Percentiles rank a stretch among this genome's conserved stretches.
phyloP scores from a whole-genome alignment of 2,113 vertebrate genomes.

The Ornithorhynchus anatinus region DNA sequence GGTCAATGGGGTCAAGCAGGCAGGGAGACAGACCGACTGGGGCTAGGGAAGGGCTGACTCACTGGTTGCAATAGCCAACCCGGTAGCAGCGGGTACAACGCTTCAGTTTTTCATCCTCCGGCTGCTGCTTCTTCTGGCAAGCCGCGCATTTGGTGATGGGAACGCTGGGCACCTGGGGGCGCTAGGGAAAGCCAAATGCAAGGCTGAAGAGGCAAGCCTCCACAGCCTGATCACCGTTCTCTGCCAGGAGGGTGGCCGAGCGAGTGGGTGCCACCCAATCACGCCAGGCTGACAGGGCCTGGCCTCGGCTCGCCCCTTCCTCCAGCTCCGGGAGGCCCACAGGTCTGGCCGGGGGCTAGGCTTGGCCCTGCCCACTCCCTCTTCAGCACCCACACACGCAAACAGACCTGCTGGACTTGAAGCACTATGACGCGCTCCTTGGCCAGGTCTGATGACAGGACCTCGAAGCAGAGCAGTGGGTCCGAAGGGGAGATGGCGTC shows the following conservation, averaged over 20 bases:
- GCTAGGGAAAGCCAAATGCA: slow-evolving; percentile 68
- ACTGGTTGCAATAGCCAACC: slow-evolving; percentile 98
- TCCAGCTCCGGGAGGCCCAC: neutral
- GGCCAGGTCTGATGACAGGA: slow-evolving; percentile 89
- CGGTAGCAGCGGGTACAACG: slow-evolving; percentile 96
- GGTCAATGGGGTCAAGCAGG: neutral
- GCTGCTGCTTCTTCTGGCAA: slow-evolving; percentile 89
- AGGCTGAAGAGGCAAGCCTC: neutral
- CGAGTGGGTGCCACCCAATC: too few relatives aligned
- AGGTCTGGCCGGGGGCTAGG: neutral
- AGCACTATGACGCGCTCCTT: slow-evolving; percentile 91
- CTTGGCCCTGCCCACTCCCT: neutral
- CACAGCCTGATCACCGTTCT: neutral
- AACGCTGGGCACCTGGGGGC: slow-evolving; percentile 89
- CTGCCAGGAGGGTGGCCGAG: too few relatives aligned
- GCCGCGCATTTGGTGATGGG: slow-evolving; percentile 91
- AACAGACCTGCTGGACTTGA: slow-evolving; percentile 89
- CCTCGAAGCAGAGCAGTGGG: slow-evolving; percentile 93
- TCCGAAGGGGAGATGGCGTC: slow-evolving; percentile 86
- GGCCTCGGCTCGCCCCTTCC: too few relatives aligned
- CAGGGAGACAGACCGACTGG: neutral
- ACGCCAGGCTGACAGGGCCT: neutral
- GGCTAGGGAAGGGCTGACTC: slow-evolving; percentile 53
- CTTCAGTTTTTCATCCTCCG: slow-evolving; percentile 92
- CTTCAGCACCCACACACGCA: neutral